A percentile compares a stretch with the other conserved stretches of the same genome.
Conservation (phyloP, 2,113 vertebrate genomes). For the Coptodon bakossiorum region DNA sequence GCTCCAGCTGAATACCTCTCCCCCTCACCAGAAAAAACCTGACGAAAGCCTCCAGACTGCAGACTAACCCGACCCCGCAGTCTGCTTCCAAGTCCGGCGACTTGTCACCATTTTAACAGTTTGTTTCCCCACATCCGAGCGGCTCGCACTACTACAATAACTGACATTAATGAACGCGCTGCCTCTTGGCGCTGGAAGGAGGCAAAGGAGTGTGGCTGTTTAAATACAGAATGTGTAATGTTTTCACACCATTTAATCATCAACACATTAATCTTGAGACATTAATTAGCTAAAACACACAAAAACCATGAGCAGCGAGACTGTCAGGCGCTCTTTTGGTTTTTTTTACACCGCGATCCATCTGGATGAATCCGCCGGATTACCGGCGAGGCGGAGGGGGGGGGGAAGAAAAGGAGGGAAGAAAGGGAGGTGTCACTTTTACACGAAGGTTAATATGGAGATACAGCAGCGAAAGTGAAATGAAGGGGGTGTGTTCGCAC, state of each 20-base stretch:
- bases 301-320: background rate
- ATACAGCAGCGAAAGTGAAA: background rate
- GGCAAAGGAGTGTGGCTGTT: background rate
- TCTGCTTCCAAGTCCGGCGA: background rate
- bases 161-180: background rate
- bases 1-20: slow-evolving; percentile 32
- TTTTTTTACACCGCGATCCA: background rate
- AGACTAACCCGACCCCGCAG: background rate
- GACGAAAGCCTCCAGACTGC: background rate
- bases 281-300: slow-evolving; percentile 20
- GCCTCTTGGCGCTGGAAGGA: background rate
- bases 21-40: background rate
- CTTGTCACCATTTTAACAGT: background rate
- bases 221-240: slow-evolving; percentile 11
- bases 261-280: slow-evolving; percentile 20
- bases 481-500: background rate
- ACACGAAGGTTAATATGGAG: background rate
- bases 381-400: background rate
- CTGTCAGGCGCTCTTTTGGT: background rate
- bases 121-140: background rate
- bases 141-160: background rate
- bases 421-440: background rate
- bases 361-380: background rate
- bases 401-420: background rate
- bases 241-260: slow-evolving; percentile 31